These are phyloP conservation scores for Nyctibius grandis DNA, from an alignment of 2,797 vertebrate species.

Conservation along the genomic window DNA sequence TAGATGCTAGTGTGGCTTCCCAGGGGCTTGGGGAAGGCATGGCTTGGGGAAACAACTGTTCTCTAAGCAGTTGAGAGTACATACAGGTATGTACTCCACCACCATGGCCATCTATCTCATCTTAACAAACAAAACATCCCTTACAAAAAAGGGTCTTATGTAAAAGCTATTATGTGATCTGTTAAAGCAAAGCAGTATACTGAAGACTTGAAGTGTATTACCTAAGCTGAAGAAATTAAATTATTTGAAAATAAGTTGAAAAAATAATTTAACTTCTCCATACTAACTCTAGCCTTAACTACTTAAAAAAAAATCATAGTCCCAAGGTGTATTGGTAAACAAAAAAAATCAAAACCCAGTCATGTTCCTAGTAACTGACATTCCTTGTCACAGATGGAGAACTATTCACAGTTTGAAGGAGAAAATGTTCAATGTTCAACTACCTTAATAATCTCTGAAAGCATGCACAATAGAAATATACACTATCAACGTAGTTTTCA, in stretches of 20 bases:
- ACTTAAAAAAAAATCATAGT: neutral
- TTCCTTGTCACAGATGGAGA: neutral
- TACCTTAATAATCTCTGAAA: neutral
- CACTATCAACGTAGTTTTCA: neutral
- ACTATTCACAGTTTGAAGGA: neutral
- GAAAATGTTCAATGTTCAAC: neutral
- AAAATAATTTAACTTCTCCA: neutral
- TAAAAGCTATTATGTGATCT: neutral
- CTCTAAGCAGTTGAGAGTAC: neutral
- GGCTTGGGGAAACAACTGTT: neutral
- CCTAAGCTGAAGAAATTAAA: neutral
- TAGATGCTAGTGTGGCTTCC: neutral
- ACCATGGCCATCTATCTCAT: rapidly evolving
- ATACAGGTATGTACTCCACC: neutral
- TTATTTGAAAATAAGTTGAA: neutral
- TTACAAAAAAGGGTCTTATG: neutral
- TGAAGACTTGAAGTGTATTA: neutral
- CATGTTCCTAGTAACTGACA: neutral
- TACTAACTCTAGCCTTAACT: neutral
- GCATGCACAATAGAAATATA: neutral
- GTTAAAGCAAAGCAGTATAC: neutral
- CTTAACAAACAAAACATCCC: neutral
- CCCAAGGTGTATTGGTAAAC: neutral
- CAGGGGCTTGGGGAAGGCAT: neutral
- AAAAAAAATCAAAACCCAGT: neutral